phyloP scores from a whole-genome alignment of 1,140 invertebrate species.

The Callitettix versicolor region DNA sequence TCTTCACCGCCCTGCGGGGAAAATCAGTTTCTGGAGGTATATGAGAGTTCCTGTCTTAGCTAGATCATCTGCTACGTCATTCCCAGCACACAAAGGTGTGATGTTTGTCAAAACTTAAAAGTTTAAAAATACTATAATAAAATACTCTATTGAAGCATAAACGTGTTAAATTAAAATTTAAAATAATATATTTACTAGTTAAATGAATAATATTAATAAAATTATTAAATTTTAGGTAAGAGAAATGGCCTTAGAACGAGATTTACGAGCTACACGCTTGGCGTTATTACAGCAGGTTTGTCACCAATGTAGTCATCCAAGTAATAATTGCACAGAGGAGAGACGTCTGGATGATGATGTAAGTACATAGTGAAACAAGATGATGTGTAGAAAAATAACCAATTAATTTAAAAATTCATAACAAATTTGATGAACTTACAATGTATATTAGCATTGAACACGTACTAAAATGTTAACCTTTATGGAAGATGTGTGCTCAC shows the following conservation, averaged over 20 bases:
- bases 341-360: conserved; percentile 17
- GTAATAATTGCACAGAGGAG: conserved; percentile 39
- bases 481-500: too few species aligned
- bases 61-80: too few species aligned
- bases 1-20: too few species aligned
- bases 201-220: too few species aligned
- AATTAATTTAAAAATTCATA: neutral
- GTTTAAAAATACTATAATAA: too few species aligned
- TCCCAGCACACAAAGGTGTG: too few species aligned
- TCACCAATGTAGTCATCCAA: conserved; percentile 41
- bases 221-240: conserved; percentile 43
- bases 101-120: too few species aligned
- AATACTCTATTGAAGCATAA: too few species aligned
- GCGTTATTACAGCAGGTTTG: conserved; percentile 60
- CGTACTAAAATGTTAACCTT: neutral
- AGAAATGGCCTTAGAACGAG: conserved; percentile 54
- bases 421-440: neutral
- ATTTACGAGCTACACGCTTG: conserved; percentile 56
- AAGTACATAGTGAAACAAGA: conserved; percentile 20
- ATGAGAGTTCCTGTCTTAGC: too few species aligned
- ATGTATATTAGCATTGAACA: neutral
- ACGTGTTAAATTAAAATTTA: too few species aligned
- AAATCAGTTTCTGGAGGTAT: too few species aligned
- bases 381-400: conserved; percentile 1
- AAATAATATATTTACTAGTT: too few species aligned